These are phyloP conservation scores for Vanessa cardui DNA, from an alignment of 2,888 invertebrate genomes.

Conservation along the genomic window DNA sequence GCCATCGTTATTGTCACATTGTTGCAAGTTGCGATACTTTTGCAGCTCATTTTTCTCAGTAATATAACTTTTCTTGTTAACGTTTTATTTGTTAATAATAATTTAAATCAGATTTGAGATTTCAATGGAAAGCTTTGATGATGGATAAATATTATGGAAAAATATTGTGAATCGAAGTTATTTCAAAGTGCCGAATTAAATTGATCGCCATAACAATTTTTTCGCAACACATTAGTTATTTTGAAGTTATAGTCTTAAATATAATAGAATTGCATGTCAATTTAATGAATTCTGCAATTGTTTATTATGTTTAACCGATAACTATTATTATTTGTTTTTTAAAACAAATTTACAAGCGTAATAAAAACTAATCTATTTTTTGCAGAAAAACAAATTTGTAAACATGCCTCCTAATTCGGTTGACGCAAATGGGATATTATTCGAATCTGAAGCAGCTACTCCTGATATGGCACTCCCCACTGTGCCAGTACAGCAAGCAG, in stretches of 20 bases:
- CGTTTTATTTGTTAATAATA: no score
- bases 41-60: neutral
- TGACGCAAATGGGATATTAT: slow-evolving; percentile 74
- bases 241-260: neutral
- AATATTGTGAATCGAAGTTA: neutral
- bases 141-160: no score
- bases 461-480: slow-evolving; percentile 69
- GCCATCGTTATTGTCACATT: neutral
- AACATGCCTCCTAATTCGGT: slow-evolving; percentile 74
- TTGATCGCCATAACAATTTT: no score
- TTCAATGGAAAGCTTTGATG: no score
- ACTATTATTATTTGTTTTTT: no score
- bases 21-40: neutral
- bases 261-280: no score
- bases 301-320: no score
- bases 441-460: slow-evolving; percentile 75
- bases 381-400: slow-evolving; percentile 34
- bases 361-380: neutral
- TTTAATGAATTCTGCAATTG: no score
- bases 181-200: neutral
- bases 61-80: neutral
- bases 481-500: slow-evolving; percentile 76
- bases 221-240: no score
- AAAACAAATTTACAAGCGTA: no score
- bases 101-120: no score